A percentile compares a stretch with the other conserved stretches of the same genome.
These are phyloP conservation scores for Chaetogeoica ovagalla DNA, from an alignment of 2,888 invertebrate species.

Conservation along the genomic window DNA sequence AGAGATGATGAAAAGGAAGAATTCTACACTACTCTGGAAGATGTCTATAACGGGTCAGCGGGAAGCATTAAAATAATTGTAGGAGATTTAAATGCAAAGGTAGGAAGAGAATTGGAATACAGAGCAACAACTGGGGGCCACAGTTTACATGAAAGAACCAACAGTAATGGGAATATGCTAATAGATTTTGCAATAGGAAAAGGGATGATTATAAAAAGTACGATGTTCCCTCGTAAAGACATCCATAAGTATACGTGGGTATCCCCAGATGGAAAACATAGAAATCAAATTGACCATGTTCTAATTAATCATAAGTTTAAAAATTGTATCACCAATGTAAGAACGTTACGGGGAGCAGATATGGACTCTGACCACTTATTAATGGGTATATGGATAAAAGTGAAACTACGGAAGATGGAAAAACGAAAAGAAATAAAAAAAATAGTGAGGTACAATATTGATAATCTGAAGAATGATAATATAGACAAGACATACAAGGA, in stretches of 20 bases:
- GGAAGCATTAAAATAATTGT: too few relatives aligned
- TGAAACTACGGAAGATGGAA: not conserved
- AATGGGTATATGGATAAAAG: constrained; percentile 14
- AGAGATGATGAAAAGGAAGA: too few relatives aligned
- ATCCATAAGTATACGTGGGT: not conserved
- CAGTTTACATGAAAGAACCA: not conserved
- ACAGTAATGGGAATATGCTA: not conserved
- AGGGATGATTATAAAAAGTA: not conserved
- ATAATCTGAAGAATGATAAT: not conserved
- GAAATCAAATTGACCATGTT: not conserved
- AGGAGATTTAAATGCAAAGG: too few relatives aligned
- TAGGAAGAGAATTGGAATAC: too few relatives aligned
- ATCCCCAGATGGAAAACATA: not conserved
- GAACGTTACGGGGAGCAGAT: not conserved
- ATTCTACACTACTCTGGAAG: too few relatives aligned
- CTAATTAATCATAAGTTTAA: not conserved
- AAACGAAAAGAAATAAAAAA: not conserved
- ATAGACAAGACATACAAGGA: constrained; percentile 1
- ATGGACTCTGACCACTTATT: constrained; percentile 4
- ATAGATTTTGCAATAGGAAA: not conserved
- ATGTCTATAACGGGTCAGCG: too few relatives aligned
- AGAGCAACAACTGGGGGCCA: too few relatives aligned
- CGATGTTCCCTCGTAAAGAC: not conserved
- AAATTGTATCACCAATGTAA: not conserved
- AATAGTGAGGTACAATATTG: too few relatives aligned